Evolutionary conservation across 2,113 vertebrate genomes (phyloP).

Genomic region (Plestiodon gilberti): DNA sequence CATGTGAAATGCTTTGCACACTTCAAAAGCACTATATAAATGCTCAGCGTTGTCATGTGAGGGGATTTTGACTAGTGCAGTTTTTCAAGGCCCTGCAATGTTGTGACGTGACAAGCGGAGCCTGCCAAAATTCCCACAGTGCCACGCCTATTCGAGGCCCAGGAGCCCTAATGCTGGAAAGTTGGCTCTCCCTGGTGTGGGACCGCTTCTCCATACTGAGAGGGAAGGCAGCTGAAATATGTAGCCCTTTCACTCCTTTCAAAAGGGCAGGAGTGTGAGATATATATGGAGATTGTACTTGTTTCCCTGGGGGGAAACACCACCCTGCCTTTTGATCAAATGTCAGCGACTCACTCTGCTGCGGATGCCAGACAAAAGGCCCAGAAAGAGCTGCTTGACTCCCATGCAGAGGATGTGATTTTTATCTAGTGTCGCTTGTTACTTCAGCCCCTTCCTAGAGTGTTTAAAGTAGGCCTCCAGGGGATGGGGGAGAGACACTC

Average conservation of each 20-base stretch:
- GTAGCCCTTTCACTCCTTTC: not conserved
- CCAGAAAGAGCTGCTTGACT: not conserved
- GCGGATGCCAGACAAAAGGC: not conserved
- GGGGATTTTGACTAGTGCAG: no score
- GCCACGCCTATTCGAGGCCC: not conserved
- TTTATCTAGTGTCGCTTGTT: not conserved
- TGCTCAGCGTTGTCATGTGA: no score
- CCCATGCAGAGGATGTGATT: not conserved
- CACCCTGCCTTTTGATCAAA: not conserved
- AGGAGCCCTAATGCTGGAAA: not conserved
- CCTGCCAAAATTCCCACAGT: not conserved
- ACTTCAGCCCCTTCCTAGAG: not conserved
- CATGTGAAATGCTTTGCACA: no score
- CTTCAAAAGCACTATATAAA: no score
- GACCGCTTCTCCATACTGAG: not conserved
- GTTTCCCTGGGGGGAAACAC: not conserved
- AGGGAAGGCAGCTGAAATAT: not conserved
- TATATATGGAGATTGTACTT: no score
- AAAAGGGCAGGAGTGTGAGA: no score
- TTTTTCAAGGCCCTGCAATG: not conserved
- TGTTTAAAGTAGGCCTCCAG: not conserved
- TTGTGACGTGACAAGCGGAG: not conserved
- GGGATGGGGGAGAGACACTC: not conserved
- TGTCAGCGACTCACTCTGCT: not conserved
- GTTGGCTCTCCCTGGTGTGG: not conserved